A percentile compares a stretch with the other conserved stretches of the same genome.
Conservation (phyloP, 2,888 invertebrate species). For the Ligdia adustata region DNA sequence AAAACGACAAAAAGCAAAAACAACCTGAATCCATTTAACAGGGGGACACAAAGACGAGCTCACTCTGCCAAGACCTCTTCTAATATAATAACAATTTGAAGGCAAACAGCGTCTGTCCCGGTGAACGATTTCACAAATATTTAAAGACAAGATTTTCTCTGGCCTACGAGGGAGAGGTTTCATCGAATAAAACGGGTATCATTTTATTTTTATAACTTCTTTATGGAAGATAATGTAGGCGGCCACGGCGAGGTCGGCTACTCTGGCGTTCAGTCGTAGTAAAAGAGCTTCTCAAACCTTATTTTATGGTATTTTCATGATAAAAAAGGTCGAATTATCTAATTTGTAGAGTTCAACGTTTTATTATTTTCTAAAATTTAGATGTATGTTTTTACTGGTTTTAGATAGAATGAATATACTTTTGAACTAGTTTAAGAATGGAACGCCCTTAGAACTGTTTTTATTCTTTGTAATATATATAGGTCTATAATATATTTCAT, state of each 20-base stretch:
- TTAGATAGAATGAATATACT: no score
- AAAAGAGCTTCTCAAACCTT: conserved; percentile 3
- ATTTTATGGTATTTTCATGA: conserved; percentile 1
- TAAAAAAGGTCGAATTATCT: no score
- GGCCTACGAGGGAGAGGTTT: conserved; percentile 41
- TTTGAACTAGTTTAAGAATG: no score
- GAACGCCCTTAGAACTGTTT: no score
- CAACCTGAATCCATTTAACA: conserved; percentile 6
- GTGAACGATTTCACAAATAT: conserved; percentile 60
- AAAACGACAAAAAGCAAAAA: conserved; percentile 1
- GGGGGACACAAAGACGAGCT: conserved; percentile 7
- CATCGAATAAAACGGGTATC: conserved; percentile 41
- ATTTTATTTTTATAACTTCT: conserved; percentile 54
- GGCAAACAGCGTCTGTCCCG: conserved; percentile 44
- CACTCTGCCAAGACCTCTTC: conserved; percentile 4
- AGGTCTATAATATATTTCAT: no score
- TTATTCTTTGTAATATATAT: no score
- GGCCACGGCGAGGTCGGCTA: conserved; percentile 5
- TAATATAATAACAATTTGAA: conserved; percentile 34
- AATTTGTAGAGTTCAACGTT: no score
- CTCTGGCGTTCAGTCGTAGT: neutral
- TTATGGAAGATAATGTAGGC: conserved; percentile 32
- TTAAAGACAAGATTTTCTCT: conserved; percentile 55
- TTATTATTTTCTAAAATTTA: no score
- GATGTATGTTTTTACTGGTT: no score